These are phyloP conservation scores for Bombus fervidus DNA, from an alignment of 1,140 invertebrate genomes.

Conservation along the genomic window DNA sequence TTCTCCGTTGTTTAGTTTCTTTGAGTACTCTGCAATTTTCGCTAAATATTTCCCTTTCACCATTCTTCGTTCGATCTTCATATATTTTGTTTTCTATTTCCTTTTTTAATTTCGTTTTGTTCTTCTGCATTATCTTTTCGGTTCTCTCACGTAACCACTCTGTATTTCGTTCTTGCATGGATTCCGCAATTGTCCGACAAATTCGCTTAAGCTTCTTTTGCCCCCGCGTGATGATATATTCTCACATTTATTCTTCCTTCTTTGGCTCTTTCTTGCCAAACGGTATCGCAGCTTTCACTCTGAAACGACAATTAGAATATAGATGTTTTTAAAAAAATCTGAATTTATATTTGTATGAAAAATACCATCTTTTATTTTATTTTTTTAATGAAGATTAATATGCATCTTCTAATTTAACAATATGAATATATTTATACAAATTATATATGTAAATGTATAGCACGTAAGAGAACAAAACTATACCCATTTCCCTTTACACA, in stretches of 20 bases:
- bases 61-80: neutral
- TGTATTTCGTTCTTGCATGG: constrained; percentile 4
- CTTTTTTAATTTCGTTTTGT: neutral
- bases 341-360: neutral
- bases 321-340: neutral
- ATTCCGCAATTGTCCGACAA: constrained; percentile 36
- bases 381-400: neutral
- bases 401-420: neutral
- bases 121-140: neutral
- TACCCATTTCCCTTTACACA: neutral
- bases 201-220: constrained; percentile 26
- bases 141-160: neutral
- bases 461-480: neutral
- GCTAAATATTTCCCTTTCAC: neutral
- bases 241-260: constrained; percentile 89
- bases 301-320: constrained; percentile 80
- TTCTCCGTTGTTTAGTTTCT: neutral
- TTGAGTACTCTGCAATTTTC: neutral
- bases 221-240: constrained; percentile 32
- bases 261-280: constrained; percentile 93
- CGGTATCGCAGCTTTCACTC: constrained; percentile 94
- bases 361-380: neutral
- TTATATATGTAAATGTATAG: neutral
- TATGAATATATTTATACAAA: neutral
- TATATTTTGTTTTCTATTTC: neutral